These are phyloP conservation scores for Riptortus pedestris DNA, from an alignment of 1,140 invertebrate species.

Conservation along the genomic window DNA sequence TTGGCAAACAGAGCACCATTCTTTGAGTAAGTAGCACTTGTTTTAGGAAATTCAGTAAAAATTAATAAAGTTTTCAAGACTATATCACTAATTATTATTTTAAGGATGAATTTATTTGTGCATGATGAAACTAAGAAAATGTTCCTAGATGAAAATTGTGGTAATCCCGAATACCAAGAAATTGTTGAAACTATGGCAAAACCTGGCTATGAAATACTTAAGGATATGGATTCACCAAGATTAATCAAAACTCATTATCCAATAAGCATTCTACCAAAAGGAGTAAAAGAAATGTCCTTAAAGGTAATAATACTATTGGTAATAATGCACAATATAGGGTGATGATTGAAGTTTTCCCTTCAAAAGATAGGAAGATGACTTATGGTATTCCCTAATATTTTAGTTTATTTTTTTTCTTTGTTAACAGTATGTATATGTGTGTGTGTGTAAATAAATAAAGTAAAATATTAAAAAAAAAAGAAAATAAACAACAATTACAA, in stretches of 20 bases:
- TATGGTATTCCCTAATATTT: too few relatives aligned
- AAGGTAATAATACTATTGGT: conserved; percentile 26
- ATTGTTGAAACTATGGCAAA: conserved; percentile 21
- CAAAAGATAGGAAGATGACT: too few relatives aligned
- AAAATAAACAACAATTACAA: too few relatives aligned
- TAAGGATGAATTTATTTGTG: conserved; percentile 27
- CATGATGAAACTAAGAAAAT: conserved; percentile 27
- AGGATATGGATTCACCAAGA: conserved; percentile 41
- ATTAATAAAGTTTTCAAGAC: too few relatives aligned
- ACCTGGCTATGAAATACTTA: conserved; percentile 31
- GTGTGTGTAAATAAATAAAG: too few relatives aligned
- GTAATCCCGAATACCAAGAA: conserved; percentile 24
- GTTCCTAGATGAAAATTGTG: conserved; percentile 28
- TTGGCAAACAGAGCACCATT: conserved; percentile 53
- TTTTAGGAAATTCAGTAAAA: background rate
- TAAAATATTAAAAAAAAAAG: too few relatives aligned
- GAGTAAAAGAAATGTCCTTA: conserved; percentile 38
- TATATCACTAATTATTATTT: conserved; percentile 23
- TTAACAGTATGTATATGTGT: too few relatives aligned
- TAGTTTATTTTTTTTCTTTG: too few relatives aligned
- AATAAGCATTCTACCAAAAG: conserved; percentile 49
- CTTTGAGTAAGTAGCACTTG: conserved; percentile 50
- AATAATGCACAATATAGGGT: too few relatives aligned
- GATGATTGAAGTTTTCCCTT: too few relatives aligned
- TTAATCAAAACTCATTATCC: conserved; percentile 64